phyloP scores from a whole-genome alignment of 2,797 vertebrate genomes.

The Heliangelus exortis region DNA sequence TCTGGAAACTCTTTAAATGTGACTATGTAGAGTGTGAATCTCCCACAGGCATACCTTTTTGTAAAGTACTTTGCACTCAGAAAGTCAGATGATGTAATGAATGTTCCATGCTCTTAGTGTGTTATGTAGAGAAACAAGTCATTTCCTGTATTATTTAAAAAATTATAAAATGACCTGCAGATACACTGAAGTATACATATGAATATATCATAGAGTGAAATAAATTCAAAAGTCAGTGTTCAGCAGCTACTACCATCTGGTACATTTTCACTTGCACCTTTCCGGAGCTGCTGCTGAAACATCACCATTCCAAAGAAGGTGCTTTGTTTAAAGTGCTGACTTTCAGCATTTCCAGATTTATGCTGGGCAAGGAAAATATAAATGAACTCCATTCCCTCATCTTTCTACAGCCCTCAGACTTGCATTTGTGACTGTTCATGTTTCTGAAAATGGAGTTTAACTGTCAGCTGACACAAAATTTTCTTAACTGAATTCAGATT shows the following conservation, averaged over 20 bases:
- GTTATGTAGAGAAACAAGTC: not conserved
- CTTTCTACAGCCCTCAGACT: not conserved
- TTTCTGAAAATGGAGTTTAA: not conserved
- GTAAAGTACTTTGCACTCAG: not conserved
- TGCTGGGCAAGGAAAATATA: not conserved
- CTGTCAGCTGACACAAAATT: not conserved
- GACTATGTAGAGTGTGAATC: not conserved
- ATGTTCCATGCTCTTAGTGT: not conserved
- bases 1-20: not conserved
- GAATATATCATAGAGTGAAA: not conserved
- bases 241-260: conserved; percentile 34
- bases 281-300: not conserved
- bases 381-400: not conserved
- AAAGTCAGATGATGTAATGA: conserved; percentile 29
- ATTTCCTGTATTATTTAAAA: conserved; percentile 35
- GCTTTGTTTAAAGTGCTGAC: conserved; percentile 45
- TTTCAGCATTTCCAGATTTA: conserved; percentile 17
- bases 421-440: not conserved
- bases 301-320: conserved; percentile 5
- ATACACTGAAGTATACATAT: not conserved
- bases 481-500: not conserved
- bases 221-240: conserved; percentile 31
- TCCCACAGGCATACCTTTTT: not conserved
- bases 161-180: conserved; percentile 1
- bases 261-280: conserved; percentile 35